A percentile compares a stretch with the other conserved stretches of the same genome.
Evolutionary conservation across 2,113 vertebrate species (phyloP).

Genomic region (Melierax canorus): DNA sequence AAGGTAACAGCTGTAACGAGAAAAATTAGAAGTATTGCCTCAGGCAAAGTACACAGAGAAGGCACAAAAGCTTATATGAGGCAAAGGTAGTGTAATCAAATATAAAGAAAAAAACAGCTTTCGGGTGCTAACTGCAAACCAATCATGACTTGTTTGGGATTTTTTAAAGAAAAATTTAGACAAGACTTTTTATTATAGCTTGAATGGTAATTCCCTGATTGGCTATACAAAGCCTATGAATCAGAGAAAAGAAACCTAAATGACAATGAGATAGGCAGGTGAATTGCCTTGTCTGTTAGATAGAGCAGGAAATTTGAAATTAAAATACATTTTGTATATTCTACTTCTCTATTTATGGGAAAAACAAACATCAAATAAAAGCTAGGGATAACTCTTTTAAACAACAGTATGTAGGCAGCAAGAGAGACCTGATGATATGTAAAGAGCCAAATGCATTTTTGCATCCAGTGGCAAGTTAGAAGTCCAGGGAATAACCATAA

Average conservation of each 20-base stretch:
- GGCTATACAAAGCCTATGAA: background rate
- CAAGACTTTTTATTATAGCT: background rate
- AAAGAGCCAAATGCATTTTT: background rate
- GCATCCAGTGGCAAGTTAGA: background rate
- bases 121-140: background rate
- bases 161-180: background rate
- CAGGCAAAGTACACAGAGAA: background rate
- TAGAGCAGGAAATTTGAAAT: background rate
- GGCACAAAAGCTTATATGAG: background rate
- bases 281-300: background rate
- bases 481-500: background rate
- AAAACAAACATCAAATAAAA: background rate
- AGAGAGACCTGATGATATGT: background rate
- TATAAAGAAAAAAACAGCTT: background rate
- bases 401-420: background rate
- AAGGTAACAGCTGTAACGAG: background rate
- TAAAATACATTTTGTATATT: background rate
- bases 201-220: background rate
- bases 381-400: background rate
- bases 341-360: background rate
- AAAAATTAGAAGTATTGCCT: background rate
- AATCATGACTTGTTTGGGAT: background rate
- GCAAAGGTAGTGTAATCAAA: background rate
- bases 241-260: background rate
- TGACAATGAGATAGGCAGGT: background rate